These are phyloP conservation scores for Leptinotarsa defecta DNA, from an alignment of 1,140 invertebrate genomes.

Conservation along the genomic window DNA sequence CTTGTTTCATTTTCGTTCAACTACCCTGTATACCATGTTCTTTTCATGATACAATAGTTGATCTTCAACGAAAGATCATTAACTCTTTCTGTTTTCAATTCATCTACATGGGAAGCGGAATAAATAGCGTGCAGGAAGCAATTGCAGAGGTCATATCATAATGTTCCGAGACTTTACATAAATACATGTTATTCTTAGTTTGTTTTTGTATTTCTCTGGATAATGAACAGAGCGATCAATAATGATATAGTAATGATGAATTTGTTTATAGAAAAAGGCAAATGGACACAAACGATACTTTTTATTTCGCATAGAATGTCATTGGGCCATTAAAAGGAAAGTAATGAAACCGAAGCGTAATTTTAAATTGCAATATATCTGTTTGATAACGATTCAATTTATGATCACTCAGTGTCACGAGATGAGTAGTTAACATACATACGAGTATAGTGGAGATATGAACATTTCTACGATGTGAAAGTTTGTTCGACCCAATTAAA, in stretches of 20 bases:
- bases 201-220: conserved; percentile 6
- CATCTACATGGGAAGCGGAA: too few relatives aligned
- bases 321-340: background rate
- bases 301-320: background rate
- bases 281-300: background rate
- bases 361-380: background rate
- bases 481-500: background rate
- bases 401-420: background rate
- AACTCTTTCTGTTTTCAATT: too few relatives aligned
- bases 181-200: background rate
- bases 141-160: too few relatives aligned
- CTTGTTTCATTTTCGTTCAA: too few relatives aligned
- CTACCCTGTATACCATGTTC: too few relatives aligned
- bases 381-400: background rate
- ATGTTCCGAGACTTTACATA: too few relatives aligned
- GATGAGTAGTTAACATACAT: too few relatives aligned
- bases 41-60: too few relatives aligned
- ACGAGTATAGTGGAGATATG: background rate
- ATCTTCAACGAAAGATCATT: too few relatives aligned
- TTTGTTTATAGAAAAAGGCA: background rate
- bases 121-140: too few relatives aligned
- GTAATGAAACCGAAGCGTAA: background rate
- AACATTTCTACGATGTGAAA: conserved; percentile 3
- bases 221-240: background rate
- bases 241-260: background rate